Percentiles rank a stretch among this genome's conserved stretches.
phyloP scores from a whole-genome alignment of 92 coral and sea anemone genomes.

The Palythoa caribaeorum region DNA sequence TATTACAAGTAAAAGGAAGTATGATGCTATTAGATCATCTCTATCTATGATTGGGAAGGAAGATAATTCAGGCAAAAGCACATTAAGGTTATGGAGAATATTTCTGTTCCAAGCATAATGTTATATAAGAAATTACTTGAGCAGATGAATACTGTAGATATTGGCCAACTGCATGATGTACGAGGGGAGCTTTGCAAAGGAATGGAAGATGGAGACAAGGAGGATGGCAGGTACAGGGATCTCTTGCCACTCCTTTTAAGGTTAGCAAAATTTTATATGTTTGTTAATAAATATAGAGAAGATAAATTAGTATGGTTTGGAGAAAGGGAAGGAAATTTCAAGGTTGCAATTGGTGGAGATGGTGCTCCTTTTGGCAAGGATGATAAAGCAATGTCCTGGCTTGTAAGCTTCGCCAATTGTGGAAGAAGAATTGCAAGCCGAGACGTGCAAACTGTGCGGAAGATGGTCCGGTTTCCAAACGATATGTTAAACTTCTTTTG shows the following conservation, averaged over 20 bases:
- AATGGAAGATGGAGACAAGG: constrained; percentile 39
- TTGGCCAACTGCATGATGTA: constrained; percentile 51
- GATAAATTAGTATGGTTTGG: constrained; percentile 58
- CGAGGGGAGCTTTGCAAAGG: constrained; percentile 52
- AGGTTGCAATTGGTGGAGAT: constrained; percentile 41
- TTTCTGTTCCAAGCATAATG: constrained; percentile 18
- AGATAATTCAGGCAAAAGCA: constrained; percentile 19
- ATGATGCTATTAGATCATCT: constrained; percentile 53
- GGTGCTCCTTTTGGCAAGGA: constrained; percentile 39
- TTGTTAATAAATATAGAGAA: constrained; percentile 45
- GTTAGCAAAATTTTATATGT: constrained; percentile 50
- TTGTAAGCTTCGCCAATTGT: constrained; percentile 25
- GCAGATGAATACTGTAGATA: constrained; percentile 50
- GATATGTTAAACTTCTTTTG: constrained; percentile 1
- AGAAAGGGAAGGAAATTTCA: constrained; percentile 33
- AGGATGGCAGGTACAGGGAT: constrained; percentile 61
- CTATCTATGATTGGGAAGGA: constrained; percentile 40
- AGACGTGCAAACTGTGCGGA: constrained; percentile 23
- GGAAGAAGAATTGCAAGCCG: constrained; percentile 21
- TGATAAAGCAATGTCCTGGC: constrained; percentile 15
- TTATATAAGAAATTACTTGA: constrained; percentile 34
- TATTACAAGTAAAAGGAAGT: constrained; percentile 61
- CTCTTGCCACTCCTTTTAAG: constrained; percentile 35
- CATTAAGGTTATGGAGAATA: constrained; percentile 25
- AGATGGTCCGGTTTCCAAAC: constrained; percentile 14